Evolutionary conservation across 2,888 invertebrate genomes (phyloP).

Genomic region (Miltochrista miniata): DNA sequence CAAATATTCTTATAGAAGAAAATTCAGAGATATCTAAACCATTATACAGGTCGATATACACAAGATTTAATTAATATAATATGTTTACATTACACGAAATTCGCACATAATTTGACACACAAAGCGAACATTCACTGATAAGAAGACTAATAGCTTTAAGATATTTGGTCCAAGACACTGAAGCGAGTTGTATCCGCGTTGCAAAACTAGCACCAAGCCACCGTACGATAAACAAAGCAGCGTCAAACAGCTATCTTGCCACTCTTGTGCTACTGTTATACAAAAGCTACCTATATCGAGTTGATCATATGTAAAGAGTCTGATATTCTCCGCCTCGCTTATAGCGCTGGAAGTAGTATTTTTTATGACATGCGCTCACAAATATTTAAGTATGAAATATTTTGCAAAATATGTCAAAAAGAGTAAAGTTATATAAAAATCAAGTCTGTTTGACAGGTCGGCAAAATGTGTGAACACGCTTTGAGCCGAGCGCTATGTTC

Average conservation of each 20-base stretch:
- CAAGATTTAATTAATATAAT: slow-evolving; percentile 69
- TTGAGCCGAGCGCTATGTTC: slow-evolving; percentile 48
- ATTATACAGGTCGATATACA: slow-evolving; percentile 83
- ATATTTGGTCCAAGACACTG: slow-evolving; percentile 82
- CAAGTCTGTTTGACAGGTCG: slow-evolving; percentile 59
- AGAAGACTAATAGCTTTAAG: slow-evolving; percentile 74
- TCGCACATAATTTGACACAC: slow-evolving; percentile 84
- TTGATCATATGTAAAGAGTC: slow-evolving; percentile 18
- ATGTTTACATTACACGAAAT: slow-evolving; percentile 77
- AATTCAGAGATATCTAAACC: slow-evolving; percentile 78
- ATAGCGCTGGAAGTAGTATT: no score
- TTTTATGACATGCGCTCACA: slow-evolving; percentile 48
- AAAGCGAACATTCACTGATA: slow-evolving; percentile 78
- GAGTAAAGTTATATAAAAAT: slow-evolving; percentile 72
- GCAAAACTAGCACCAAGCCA: slow-evolving; percentile 80
- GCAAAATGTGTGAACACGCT: slow-evolving; percentile 54
- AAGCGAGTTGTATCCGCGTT: slow-evolving; percentile 75
- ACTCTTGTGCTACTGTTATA: slow-evolving; percentile 43
- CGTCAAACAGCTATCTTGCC: slow-evolving; percentile 40
- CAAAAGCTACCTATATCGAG: slow-evolving; percentile 61
- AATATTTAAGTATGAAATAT: slow-evolving; percentile 54
- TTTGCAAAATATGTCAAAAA: slow-evolving; percentile 68
- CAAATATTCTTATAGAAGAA: slow-evolving; percentile 72
- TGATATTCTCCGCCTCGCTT: slow-evolving; percentile 3
- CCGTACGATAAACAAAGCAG: slow-evolving; percentile 69